These are phyloP conservation scores for Xenopus borealis DNA, from an alignment of 2,113 vertebrate species.

Conservation along the genomic window DNA sequence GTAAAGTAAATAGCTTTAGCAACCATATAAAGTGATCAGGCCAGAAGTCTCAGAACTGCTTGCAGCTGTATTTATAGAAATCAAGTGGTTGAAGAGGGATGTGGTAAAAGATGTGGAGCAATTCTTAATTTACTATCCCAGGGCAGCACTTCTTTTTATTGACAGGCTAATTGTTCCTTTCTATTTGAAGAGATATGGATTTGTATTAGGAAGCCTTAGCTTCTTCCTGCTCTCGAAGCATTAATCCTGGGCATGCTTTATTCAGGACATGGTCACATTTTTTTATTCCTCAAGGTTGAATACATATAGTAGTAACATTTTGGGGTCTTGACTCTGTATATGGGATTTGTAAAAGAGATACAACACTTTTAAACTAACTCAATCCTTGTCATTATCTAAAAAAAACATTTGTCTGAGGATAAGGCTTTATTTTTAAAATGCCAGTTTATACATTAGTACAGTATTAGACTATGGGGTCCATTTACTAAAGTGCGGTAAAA, in stretches of 20 bases:
- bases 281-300: constrained; percentile 7
- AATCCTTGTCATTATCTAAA: too few species aligned
- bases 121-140: constrained; percentile 25
- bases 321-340: not conserved
- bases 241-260: constrained; percentile 1
- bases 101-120: constrained; percentile 6
- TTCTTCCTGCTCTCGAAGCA: constrained; percentile 12
- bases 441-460: too few species aligned
- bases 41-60: not conserved
- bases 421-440: too few species aligned
- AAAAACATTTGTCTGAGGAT: too few species aligned
- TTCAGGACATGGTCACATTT: not conserved
- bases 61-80: constrained; percentile 3
- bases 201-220: not conserved
- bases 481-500: too few species aligned
- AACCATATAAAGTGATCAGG: not conserved
- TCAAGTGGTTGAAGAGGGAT: constrained; percentile 6
- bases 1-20: not conserved
- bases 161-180: constrained; percentile 22
- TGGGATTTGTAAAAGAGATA: not conserved
- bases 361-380: too few species aligned
- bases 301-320: not conserved
- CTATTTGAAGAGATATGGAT: constrained; percentile 32
- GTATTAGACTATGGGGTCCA: too few species aligned
- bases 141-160: constrained; percentile 13